Base-by-base conservation (phyloP, 2,888 invertebrate genomes). In the Thumatha senex region DNA sequence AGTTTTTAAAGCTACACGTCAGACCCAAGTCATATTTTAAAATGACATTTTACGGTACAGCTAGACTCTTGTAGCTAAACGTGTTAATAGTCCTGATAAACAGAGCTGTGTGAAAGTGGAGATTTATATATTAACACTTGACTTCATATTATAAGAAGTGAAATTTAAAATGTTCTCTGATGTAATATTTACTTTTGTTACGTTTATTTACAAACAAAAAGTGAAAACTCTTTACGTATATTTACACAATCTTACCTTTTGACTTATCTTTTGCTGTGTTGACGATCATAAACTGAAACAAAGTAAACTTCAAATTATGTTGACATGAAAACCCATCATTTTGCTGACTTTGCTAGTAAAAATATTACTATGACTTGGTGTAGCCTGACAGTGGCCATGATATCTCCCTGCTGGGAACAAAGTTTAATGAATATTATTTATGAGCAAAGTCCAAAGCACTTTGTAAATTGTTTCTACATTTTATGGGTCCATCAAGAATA, bases 41-140 rank as follows among this genome's bases (percentile, higher is more conserved):
- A 70, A 65, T 58, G 61, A 49, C 48, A 60, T 58, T 48, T 48
- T 36, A 42, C 41, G 9, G 39, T 24, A 30, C 8, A 33, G 42
- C 24, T 42, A 5, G 35, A 30, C 9, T 18, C 18, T 48, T 24
- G 34, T 38, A 47, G 39, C 13, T 47, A 48, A 46, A 57, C 33
- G 65, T 64, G 78, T 50, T 70, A 79, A 79, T 73, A 51, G 46
- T 36, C 58, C 51, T 49, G 48, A 65, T 70, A 65, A 72, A 76
- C 72, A 72, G 34, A 51, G 46, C 39, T 36, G 38, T 47, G 65
- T 48, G 77, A 78, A 79, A 74, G 76, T 70, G 53, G 39, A 60
- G 54, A 58, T 54, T 57, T 55, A 58, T 40, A 54, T 54, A 59
- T 67, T 70, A 66, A 46, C 68, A 46, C 51, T 40, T 44, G 47